Conservation (phyloP, 1,140 invertebrate species). For the Tachypleus tridentatus region DNA sequence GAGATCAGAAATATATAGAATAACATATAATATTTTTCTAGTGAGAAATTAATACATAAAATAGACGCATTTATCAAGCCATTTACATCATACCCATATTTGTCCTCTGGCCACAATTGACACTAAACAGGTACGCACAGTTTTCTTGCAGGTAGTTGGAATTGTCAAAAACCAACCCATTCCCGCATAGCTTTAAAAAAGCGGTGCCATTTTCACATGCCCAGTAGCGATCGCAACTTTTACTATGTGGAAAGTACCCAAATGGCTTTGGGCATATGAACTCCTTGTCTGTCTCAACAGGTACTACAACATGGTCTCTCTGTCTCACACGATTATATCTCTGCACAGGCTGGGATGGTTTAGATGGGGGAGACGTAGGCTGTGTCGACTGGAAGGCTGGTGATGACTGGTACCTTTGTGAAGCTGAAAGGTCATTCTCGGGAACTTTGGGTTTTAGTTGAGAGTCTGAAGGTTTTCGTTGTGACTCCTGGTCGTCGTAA, state of each 20-base stretch:
- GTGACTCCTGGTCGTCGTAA: too few species aligned
- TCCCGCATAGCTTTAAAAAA: slow-evolving; percentile 83
- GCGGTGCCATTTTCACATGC: slow-evolving; percentile 81
- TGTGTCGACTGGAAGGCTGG: too few species aligned
- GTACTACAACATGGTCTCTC: not conserved
- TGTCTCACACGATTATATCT: not conserved
- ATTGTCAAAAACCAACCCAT: slow-evolving; percentile 83
- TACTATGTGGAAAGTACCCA: slow-evolving; percentile 76
- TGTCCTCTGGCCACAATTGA: slow-evolving; percentile 78
- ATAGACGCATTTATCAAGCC: too few species aligned
- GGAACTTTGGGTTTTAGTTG: too few species aligned
- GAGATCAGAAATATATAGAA: too few species aligned
- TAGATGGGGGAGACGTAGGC: too few species aligned
- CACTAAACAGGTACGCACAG: slow-evolving; percentile 89
- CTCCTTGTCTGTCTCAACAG: slow-evolving; percentile 42
- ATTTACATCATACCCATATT: slow-evolving; percentile 51
- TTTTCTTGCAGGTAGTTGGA: slow-evolving; percentile 81
- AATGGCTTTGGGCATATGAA: slow-evolving; percentile 92
- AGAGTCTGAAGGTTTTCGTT: too few species aligned
- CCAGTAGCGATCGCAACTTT: slow-evolving; percentile 88
- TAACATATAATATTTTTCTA: too few species aligned
- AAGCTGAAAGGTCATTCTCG: too few species aligned
- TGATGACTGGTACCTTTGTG: too few species aligned
- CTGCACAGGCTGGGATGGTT: not conserved
- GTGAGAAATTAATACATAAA: too few species aligned